Base-by-base conservation (phyloP, 2,888 invertebrate species). In the Orchestes rusci region DNA sequence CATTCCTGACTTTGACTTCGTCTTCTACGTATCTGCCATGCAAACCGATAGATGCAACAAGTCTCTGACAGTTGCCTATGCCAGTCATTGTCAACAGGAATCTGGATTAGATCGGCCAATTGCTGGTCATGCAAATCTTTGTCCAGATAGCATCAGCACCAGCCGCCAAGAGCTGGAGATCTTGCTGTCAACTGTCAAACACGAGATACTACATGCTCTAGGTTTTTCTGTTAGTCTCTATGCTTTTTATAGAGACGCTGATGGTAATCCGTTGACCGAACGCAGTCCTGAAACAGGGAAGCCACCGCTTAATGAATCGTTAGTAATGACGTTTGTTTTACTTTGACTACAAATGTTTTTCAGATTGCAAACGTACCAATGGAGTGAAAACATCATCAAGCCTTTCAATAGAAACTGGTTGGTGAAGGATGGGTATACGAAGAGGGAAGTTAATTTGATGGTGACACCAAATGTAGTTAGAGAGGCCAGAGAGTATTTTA, bases 11-110 rank as follows among this genome's bases (percentile, higher is more conserved):
- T 84, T 93, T 0, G 96, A 99, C 71, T 99, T 97, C 68, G 84
- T 99, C 1, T 82, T 99, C 54, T 99, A 97, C 68, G 92, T 99
- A 4, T 95, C 95, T 3, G 94, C 96, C 0, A 80, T 91, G 62
- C 86, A 92, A 66, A 93, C 95, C 0, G 85, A 87, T 57, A 73
- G 95, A n/a, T 99, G 99, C 66, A 80, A 83, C 51, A 83, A 89
- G 55, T 89, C 89, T 0, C 73, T 87, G 50, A 95, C 96, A 0
- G 93, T 96, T 1, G 96, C 97, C 0, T 97, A 96, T 69, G 96
- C 97, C 1, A 95, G 96, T 0, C 97, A 99, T 67, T 99, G 99
- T 60, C 97, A 99, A 65, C 94, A 95, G 66, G 97, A 99, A 68
- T 78, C 85, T 0, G 84, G 85, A 0, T 70, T 95, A 23, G 97